Base-by-base conservation (phyloP, 2,113 vertebrate genomes). In the Peucedramus taeniatus region DNA sequence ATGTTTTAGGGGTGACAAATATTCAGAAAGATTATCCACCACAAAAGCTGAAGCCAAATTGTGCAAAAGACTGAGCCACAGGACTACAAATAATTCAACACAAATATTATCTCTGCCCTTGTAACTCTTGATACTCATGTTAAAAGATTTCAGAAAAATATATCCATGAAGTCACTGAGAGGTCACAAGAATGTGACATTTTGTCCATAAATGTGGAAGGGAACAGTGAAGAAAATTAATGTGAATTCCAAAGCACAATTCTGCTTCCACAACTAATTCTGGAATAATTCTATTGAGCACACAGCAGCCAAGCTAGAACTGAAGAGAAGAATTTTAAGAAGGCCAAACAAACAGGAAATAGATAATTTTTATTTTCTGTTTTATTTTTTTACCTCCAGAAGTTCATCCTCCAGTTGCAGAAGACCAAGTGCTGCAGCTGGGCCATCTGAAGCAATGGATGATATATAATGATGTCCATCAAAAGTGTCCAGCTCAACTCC, bases 381-480 rank as follows among this genome's bases (percentile, higher is more conserved):
- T 49, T 23, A 37, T 11, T 57, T 40, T 87, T 87, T 97, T 97
- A 99, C 99, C 99, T 99, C 99, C 64, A 99, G 98, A 49, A 99
- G 98, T 92, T 99, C 99, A 88, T 99, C 99, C 80, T 99, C 99
- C 22, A 98, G 97, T 69, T 98, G 98, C 81, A 99, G 94, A 50
- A 98, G 93, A 31, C 98, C 98, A 35, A 99, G 98, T 40, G 92
- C 87, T 50, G 98, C 98, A 61, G 98, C 96, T 5, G 99, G 99
- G 51, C 99, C 98, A 35, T 99, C 99, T 22, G 99, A 98, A 66
- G 96, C 98, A 96, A 99, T 97, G 5, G 99, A 99, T 60, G 99
- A 99, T 90, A 99, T 98, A 83, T 99, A 99, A 97, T 99, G 99
- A 87, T 99, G 99, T 10, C 99, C 99, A 76, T 99, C 98, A 70